These are phyloP conservation scores for Epistrophe grossulariae DNA, from an alignment of 2,888 invertebrate species.

Conservation along the genomic window DNA sequence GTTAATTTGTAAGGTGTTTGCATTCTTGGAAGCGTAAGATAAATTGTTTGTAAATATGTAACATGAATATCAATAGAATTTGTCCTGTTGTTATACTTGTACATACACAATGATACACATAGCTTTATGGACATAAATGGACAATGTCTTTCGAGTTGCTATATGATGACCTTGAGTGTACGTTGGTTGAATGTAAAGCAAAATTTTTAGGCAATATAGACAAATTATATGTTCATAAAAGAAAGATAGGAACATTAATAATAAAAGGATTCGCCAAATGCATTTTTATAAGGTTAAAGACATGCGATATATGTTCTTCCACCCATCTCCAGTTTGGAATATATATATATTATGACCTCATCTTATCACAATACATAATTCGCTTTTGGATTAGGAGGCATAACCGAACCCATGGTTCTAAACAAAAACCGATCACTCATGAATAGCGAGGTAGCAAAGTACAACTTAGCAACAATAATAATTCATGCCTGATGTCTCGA, in stretches of 20 bases:
- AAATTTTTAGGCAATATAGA: neutral
- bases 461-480: too few species aligned
- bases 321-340: too few species aligned
- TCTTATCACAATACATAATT: too few species aligned
- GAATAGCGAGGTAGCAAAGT: too few species aligned
- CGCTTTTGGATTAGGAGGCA: too few species aligned
- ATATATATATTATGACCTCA: too few species aligned
- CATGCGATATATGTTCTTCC: too few species aligned
- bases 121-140: neutral
- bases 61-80: conserved; percentile 7
- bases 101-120: neutral
- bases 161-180: neutral
- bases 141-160: neutral
- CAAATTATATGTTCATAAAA: neutral
- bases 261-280: neutral
- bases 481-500: too few species aligned
- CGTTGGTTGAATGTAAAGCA: neutral
- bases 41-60: conserved; percentile 14
- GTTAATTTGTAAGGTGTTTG: conserved; percentile 12
- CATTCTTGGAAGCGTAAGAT: neutral
- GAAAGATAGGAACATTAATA: neutral
- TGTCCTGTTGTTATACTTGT: neutral
- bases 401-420: too few species aligned
- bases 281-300: too few species aligned
- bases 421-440: too few species aligned